These are phyloP conservation scores for Kobus ellipsiprymnus DNA, from an alignment of 2,113 vertebrate species.

Conservation along the genomic window DNA sequence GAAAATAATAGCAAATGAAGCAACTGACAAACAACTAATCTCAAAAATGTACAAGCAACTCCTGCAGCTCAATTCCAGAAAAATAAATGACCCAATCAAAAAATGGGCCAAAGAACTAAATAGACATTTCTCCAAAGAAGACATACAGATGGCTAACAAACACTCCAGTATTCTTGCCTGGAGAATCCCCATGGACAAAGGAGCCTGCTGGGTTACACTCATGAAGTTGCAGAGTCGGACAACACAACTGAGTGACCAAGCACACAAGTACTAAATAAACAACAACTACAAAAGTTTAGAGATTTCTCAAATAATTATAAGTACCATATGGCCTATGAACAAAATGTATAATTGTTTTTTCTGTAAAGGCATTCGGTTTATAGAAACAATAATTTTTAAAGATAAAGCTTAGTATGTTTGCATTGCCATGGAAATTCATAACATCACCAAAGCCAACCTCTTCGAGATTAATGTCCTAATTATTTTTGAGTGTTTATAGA, in stretches of 20 bases:
- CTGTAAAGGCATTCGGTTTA: not conserved
- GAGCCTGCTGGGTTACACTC: not conserved
- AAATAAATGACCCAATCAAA: too few species aligned
- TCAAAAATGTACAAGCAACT: too few species aligned
- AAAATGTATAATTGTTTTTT: not conserved
- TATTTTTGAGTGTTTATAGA: not conserved
- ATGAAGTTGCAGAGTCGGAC: not conserved
- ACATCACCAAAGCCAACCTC: not conserved
- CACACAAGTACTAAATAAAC: not conserved
- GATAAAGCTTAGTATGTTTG: not conserved
- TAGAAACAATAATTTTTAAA: not conserved
- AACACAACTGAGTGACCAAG: not conserved
- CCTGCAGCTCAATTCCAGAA: too few species aligned
- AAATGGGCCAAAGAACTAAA: too few species aligned
- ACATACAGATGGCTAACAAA: too few species aligned
- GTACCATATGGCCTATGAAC: not conserved
- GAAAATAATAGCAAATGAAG: too few species aligned
- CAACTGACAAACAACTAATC: too few species aligned
- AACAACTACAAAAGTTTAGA: not conserved
- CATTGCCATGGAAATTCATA: not conserved
- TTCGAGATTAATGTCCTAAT: not conserved
- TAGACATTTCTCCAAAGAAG: too few species aligned
- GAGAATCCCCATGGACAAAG: not conserved
- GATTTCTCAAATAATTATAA: not conserved
- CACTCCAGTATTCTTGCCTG: not conserved